Conservation (phyloP, 2,797 vertebrate species). For the Pogoniulus pusillus region DNA sequence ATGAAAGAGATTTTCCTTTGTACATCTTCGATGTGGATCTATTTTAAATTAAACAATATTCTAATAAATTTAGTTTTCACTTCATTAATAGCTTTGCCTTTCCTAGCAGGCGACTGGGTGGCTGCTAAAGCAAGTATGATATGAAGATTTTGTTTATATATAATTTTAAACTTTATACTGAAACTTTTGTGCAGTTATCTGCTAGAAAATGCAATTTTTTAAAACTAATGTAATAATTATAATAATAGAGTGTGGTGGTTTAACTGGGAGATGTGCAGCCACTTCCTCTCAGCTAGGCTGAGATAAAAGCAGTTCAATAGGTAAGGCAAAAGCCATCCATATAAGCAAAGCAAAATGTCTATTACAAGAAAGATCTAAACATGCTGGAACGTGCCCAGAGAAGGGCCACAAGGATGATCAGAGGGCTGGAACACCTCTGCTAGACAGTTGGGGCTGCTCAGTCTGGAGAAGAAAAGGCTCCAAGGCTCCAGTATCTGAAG, state of each 20-base stretch:
- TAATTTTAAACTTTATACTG: background rate
- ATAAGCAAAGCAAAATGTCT: background rate
- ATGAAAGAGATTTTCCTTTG: constrained; percentile 54
- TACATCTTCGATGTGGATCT: background rate
- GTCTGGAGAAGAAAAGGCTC: too few species aligned
- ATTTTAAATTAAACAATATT: constrained; percentile 49
- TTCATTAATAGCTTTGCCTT: constrained; percentile 29
- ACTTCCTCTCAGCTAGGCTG: background rate
- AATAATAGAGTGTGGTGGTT: background rate
- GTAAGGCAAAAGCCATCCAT: background rate
- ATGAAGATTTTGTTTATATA: background rate
- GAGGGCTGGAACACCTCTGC: too few species aligned
- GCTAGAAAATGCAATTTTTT: background rate
- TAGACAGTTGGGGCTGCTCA: too few species aligned
- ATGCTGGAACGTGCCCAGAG: too few species aligned
- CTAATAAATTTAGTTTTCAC: constrained; percentile 12
- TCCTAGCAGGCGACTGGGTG: background rate
- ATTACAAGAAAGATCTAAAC: too few species aligned
- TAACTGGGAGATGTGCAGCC: background rate
- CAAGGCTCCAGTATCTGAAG: too few species aligned
- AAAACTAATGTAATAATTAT: background rate
- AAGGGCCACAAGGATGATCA: too few species aligned
- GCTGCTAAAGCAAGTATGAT: background rate
- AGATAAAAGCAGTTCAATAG: background rate
- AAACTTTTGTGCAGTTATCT: background rate